Evolutionary conservation across 2,113 vertebrate genomes (phyloP), one percentile per base, ranked within the genome.

Genomic region (Tyto alba): DNA sequence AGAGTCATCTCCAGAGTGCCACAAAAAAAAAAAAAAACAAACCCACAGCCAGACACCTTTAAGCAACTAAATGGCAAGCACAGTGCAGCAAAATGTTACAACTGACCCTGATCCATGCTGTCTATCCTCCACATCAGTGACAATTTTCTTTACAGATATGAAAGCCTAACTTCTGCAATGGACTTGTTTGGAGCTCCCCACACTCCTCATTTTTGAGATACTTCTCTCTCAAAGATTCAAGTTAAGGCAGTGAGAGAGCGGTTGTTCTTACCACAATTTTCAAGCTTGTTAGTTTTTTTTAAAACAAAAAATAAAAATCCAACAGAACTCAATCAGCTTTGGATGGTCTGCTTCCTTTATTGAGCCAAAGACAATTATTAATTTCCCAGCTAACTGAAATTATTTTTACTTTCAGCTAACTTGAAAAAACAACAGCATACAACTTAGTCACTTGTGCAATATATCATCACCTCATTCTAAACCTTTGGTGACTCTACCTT

Each of bases 141-240:
- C 7, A 15, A 34, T n/a, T 64, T 63, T 16, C 53, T 59, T 52
- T 22, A 60, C 25, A 83, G n/a, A 76, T 16, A 16, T 10, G 11
- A 63, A 47, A 76, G 21, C 10, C 25, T 34, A 27, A n/a, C 15
- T 75, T 34, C 40, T 59, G 34, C 32, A 48, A 9, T 2, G 8
- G 68, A 10, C 26, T 43, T 16, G 4, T 50, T 16, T 41, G 14
- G 43, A 85, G 40, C 18, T 85, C 23, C 40, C 9, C 3, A 5
- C 4, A 0, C 9, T 2, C 6, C 4, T 0, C 1, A 11, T 14
- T 64, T 75, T 5, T 15, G 14, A 78, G 47, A 36, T 5, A 3
- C 11, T 30, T 41, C 22, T 60, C 67, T 38, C 47, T 36, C 4
- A 20, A 41, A 32, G 13, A 11, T 26, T 66, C 59, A 40, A 69